Base-by-base conservation (phyloP, 2,888 invertebrate species). In the Pheosia tremula region DNA sequence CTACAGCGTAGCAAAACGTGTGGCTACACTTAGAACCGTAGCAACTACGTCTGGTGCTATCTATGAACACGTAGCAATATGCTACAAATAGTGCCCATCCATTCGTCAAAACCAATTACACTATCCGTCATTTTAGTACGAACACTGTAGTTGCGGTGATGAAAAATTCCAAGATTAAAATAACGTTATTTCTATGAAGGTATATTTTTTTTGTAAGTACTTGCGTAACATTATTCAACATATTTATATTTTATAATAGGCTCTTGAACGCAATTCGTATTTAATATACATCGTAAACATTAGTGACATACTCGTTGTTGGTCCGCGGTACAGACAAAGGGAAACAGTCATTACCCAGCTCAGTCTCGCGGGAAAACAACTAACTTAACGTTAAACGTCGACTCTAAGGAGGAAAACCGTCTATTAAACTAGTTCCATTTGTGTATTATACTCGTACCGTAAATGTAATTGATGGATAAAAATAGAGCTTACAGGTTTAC, bases 321-420 rank as follows among this genome's bases (percentile, higher is more conserved):
- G 63, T 62, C 70, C 64, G 57, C 61, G 70, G 47, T 65, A 66
- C 68, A 79, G 71, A 83, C 81, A 84, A 83, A 85, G 79, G 78
- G 79, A 80, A 79, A 82, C 70, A 77, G 80, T 76, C 81, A 84
- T 86, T 86, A 84, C 74, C 76, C 63, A 56, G 63, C 72, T 66
- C 68, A 70, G 69, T 69, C 69, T 70, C 78, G 62, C 67, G 71
- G 75, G 83, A 78, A 83, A 84, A 82, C 79, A 78, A 79, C 80
- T 73, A 69, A 74, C 62, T 81, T 74, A 79, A 75, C 78, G 70
- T 78, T 71, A 69, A 78, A 75, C 75, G 75, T 74, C 75, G 66
- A 67, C 67, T 57, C 68, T 58, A 49, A 36, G 56, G 61, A 67
- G 57, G 49, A 60, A 71, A 72, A 71, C 68, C 47, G 61, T 59